Evolutionary conservation across 1,140 invertebrate species (phyloP), one percentile per base, ranked within the genome.

Genomic region (Drosophila auraria): DNA sequence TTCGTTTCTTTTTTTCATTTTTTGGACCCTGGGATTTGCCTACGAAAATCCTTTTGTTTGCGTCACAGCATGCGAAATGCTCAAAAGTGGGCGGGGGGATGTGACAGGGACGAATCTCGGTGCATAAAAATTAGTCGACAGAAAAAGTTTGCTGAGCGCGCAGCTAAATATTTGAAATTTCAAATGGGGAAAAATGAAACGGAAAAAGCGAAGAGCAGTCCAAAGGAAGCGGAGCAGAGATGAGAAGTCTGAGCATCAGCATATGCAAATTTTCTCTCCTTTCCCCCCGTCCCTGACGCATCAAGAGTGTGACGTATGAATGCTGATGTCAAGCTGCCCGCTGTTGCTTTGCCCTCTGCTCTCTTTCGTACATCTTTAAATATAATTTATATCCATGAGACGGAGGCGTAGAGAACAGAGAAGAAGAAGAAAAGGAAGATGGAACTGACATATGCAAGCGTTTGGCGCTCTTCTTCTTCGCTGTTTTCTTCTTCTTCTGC

Each of bases 281-380:
- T 42, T 36, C 25, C 38, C 40, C 71, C 71, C 40, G n/a, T 11
- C 17, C 36, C 23, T 53, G 27, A 8, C 14, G 36, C 44, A 47
- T 62, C 45, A 20, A 68, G 59, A 53, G 54, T 80, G 78, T 87
- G 84, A 87, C 83, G 83, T 87, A 89, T 87, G 83, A 89, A 87
- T 87, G 66, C 63, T 89, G 84, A 87, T 87, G 84, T 83, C 84
- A 80, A 75, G 75, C 74, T 77, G 75, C 42, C 49, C 53, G 66
- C 40, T 61, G 54, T 25, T 57, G 54, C 47, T 23, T 40, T 51
- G 66, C 66, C 20, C 45, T 36, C 33, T 44, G 45, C 54, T 71
- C 47, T 33, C 47, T 33, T 53, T 66, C 77, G 56, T 86, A 63
- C 80, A 78, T 71, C 74, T 84, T 84, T 78, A 78, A 81, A 82